Base-by-base conservation (phyloP, 1,140 invertebrate species). In the Berghia stephanieae region DNA sequence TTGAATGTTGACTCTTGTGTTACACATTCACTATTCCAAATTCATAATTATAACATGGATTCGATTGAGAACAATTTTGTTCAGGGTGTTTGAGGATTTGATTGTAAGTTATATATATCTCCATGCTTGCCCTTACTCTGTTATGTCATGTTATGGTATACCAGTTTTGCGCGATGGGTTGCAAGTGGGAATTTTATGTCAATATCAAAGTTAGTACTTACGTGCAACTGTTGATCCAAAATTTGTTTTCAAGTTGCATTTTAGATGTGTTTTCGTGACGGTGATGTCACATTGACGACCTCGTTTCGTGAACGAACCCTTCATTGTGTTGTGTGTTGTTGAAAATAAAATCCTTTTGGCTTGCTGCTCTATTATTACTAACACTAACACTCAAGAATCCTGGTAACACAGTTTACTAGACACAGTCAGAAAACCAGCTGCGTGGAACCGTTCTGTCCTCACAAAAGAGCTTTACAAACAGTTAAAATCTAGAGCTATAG, bases 241-340 rank as follows among this genome's bases (percentile, higher is more conserved):
- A 27, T 68, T 76, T 18, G 44, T 76, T 44, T 76, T 76, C 31
- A 76, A 4, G 16, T 42, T 34, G 27, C 74, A 76, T 43, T 34
- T 76, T 3, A 76, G 74, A 16, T 67, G 40, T n/a, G 74, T 67
- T 38, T 68, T 76, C 13, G 74, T 76, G 2, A 76, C 74, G 13
- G 60, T 67, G 16, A 76, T 63, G n/a, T 76, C 74, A 68, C 74
- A 76, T 27, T 76, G 57, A 8, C 74, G 74, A 49, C 74, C 74
- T 46, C 74, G 60, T 34, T 76, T 76, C 27, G 27, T 49, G 31
- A 76, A 67, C 10, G 74, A 76, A 1, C 74, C 74, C n/a, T 68
- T 60, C 74, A 76, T 76, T 24, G 31, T 74, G 3, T 31, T 63
- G n/a, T n/a, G n/a, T 21, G 57, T 63, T 27, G 8, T 16, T 63